Conservation (phyloP, 1,140 invertebrate genomes). For the Tetragnatha versicolor region DNA sequence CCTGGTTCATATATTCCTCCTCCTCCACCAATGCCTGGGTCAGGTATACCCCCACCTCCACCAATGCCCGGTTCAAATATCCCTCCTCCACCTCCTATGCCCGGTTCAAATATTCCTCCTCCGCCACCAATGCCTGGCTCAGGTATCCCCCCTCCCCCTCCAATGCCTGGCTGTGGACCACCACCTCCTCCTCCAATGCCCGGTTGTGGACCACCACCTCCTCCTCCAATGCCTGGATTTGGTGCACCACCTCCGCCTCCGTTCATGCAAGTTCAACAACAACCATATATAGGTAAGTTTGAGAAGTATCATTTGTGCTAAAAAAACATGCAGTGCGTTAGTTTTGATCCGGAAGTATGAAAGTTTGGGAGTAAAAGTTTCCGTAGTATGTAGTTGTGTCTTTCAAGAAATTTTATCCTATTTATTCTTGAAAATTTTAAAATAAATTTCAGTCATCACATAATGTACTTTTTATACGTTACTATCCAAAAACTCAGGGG, state of each 20-base stretch:
- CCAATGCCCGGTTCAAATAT: neutral
- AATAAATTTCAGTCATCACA: too few relatives aligned
- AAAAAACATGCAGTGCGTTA: too few relatives aligned
- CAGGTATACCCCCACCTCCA: constrained; percentile 19
- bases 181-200: constrained; percentile 20
- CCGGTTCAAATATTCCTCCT: neutral
- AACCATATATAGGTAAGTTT: constrained; percentile 31
- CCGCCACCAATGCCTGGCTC: constrained; percentile 27
- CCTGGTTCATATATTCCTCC: constrained; percentile 70
- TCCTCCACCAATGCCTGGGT: constrained; percentile 26
- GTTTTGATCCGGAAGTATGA: too few relatives aligned
- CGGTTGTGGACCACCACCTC: constrained; percentile 7
- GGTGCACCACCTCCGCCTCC: neutral
- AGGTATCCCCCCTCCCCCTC: neutral
- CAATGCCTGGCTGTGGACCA: neutral
- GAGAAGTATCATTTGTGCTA: neutral
- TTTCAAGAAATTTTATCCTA: too few relatives aligned
- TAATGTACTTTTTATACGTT: too few relatives aligned
- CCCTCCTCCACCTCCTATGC: neutral
- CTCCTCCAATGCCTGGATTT: constrained; percentile 24
- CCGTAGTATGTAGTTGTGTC: too few relatives aligned
- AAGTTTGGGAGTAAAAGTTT: too few relatives aligned
- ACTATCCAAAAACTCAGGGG: too few relatives aligned
- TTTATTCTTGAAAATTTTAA: too few relatives aligned
- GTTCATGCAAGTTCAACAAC: too few relatives aligned